These are phyloP conservation scores for Oscheius onirici DNA, from an alignment of 2,888 invertebrate species.

Conservation along the genomic window DNA sequence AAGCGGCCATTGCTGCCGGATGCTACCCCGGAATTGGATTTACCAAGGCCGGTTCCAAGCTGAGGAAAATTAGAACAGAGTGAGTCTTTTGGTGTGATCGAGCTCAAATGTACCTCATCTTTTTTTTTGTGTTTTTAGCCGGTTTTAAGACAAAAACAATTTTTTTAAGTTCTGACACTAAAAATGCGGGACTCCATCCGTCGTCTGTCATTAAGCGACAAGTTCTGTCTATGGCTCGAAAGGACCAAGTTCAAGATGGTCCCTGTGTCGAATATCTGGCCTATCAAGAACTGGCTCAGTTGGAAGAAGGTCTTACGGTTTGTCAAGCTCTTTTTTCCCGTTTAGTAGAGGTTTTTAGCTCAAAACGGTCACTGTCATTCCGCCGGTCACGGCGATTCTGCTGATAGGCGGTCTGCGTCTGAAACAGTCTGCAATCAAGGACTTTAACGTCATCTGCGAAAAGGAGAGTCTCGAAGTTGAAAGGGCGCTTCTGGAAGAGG, in stretches of 20 bases:
- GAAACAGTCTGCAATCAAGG: conserved; percentile 39
- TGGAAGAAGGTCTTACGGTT: conserved; percentile 63
- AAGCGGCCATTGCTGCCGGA: conserved; percentile 87
- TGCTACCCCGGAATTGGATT: conserved; percentile 86
- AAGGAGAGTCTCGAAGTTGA: background rate
- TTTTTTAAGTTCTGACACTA: conserved; percentile 46
- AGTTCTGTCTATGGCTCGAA: conserved; percentile 24
- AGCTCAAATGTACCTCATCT: too few species aligned
- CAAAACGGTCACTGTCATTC: conserved; percentile 83
- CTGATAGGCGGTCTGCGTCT: conserved; percentile 79
- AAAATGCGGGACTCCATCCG: conserved; percentile 58
- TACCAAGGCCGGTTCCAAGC: conserved; percentile 75
- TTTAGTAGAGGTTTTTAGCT: conserved; percentile 77
- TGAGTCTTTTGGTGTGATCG: too few species aligned
- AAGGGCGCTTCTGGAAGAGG: background rate
- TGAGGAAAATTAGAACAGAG: conserved; percentile 65
- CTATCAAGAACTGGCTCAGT: conserved; percentile 64
- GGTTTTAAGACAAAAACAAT: too few species aligned
- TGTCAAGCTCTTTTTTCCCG: background rate
- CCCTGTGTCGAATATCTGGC: conserved; percentile 62
- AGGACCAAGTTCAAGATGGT: conserved; percentile 26
- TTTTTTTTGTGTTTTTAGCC: too few species aligned
- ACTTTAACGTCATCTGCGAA: conserved; percentile 44
- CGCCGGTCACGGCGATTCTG: conserved; percentile 83
- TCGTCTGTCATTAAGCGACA: conserved; percentile 62